A percentile compares a stretch with the other conserved stretches of the same genome.
These are phyloP conservation scores for Paguma larvata DNA, from an alignment of 2,797 vertebrate species.

Conservation along the genomic window DNA sequence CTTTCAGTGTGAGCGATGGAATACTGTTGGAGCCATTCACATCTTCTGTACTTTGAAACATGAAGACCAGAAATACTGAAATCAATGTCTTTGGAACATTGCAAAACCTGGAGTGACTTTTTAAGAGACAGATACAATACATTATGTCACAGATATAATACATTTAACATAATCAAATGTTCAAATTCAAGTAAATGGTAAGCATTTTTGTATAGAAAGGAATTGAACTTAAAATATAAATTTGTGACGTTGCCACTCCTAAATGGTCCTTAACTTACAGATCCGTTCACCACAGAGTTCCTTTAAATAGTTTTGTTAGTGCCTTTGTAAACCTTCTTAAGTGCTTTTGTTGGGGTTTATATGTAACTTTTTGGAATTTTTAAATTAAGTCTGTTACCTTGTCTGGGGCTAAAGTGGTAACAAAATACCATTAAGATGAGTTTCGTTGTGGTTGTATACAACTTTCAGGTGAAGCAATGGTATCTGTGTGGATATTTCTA, in stretches of 20 bases:
- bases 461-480: not conserved
- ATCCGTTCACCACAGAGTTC: not conserved
- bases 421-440: not conserved
- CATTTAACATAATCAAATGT: not conserved
- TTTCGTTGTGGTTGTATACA: not conserved
- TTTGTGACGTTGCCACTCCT: not conserved
- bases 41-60: not conserved
- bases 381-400: not conserved
- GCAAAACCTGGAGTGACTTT: conserved; percentile 1
- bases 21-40: not conserved
- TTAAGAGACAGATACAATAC: not conserved
- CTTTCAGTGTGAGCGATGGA: not conserved
- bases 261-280: not conserved
- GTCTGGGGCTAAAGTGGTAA: not conserved
- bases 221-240: not conserved
- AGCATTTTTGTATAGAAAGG: not conserved
- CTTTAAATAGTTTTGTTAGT: not conserved
- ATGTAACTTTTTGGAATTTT: not conserved
- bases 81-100: not conserved
- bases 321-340: not conserved
- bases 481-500: conserved; percentile 77
- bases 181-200: not conserved
- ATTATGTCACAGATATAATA: not conserved
- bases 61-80: not conserved
- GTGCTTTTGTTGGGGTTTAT: conserved; percentile 20